Evolutionary conservation across 2,888 invertebrate species (phyloP).

Genomic region (Lithophane semibrunnea): DNA sequence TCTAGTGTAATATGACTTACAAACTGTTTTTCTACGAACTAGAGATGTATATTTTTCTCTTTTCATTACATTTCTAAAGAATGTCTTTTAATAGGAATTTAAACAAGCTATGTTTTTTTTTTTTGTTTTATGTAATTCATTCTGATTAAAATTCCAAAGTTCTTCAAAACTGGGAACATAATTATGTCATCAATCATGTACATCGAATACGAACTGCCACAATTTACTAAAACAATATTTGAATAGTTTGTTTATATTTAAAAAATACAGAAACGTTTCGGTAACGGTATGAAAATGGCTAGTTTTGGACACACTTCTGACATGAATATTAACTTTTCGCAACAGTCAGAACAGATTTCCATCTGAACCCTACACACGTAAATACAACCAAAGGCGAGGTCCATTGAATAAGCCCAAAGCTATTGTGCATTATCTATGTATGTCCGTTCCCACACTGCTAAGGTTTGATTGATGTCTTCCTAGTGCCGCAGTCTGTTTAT

Average conservation of each 20-base stretch:
- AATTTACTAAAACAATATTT: background rate
- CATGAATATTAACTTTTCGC: background rate
- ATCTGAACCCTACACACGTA: slow-evolving; percentile 3
- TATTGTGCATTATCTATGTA: slow-evolving; percentile 59
- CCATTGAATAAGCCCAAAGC: slow-evolving; percentile 48
- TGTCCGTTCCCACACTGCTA: slow-evolving; percentile 57
- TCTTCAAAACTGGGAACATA: background rate
- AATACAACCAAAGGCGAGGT: slow-evolving; percentile 15
- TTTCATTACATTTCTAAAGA: background rate
- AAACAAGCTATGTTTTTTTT: background rate
- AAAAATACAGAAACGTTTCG: background rate
- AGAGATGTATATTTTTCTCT: background rate
- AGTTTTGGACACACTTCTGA: background rate
- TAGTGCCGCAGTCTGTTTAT: slow-evolving; percentile 50
- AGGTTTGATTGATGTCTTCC: slow-evolving; percentile 71
- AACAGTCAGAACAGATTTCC: background rate
- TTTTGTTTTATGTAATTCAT: background rate
- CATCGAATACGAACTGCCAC: background rate
- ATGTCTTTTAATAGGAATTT: background rate
- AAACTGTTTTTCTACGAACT: background rate
- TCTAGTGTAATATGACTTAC: background rate
- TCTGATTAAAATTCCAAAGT: background rate
- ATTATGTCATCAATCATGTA: background rate
- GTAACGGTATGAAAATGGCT: background rate
- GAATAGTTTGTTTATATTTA: background rate